Evolutionary conservation across 30 jellyfish, hydroid and myxozoan genomes (phyloP).

Genomic region (Hydra vulgaris): DNA sequence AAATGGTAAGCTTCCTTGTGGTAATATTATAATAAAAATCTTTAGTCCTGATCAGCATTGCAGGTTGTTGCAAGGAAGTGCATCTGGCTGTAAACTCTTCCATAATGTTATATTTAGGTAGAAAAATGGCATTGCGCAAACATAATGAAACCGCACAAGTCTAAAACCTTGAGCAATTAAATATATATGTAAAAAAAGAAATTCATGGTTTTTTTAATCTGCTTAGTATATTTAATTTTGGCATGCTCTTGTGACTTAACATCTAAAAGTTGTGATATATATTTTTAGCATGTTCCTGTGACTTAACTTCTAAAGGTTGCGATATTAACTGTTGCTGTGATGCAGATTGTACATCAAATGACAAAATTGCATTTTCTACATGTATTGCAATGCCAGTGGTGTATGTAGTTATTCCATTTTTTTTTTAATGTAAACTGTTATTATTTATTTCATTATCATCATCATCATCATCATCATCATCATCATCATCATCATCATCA

Average conservation of each 20-base stretch:
- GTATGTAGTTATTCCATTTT: slow-evolving; percentile 24
- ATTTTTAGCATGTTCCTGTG: slow-evolving; percentile 71
- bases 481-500: background rate
- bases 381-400: slow-evolving; percentile 48
- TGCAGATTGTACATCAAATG: slow-evolving; percentile 58
- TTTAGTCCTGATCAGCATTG: too few species aligned
- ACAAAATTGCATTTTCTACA: slow-evolving; percentile 42
- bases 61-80: too few species aligned
- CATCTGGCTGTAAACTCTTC: too few species aligned
- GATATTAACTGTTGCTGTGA: slow-evolving; percentile 95
- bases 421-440: background rate
- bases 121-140: too few species aligned
- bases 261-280: slow-evolving; percentile 53
- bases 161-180: too few species aligned
- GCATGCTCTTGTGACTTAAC: slow-evolving; percentile 87
- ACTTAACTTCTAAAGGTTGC: slow-evolving; percentile 57
- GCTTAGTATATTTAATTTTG: background rate
- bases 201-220: too few species aligned
- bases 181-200: too few species aligned
- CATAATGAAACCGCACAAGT: too few species aligned
- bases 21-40: too few species aligned
- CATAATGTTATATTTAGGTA: too few species aligned
- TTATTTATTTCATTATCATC: background rate
- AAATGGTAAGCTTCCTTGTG: too few species aligned
- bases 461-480: background rate